A percentile compares a stretch with the other conserved stretches of the same genome.
Conservation (phyloP, 2,113 vertebrate genomes). For the Piaya cayana region DNA sequence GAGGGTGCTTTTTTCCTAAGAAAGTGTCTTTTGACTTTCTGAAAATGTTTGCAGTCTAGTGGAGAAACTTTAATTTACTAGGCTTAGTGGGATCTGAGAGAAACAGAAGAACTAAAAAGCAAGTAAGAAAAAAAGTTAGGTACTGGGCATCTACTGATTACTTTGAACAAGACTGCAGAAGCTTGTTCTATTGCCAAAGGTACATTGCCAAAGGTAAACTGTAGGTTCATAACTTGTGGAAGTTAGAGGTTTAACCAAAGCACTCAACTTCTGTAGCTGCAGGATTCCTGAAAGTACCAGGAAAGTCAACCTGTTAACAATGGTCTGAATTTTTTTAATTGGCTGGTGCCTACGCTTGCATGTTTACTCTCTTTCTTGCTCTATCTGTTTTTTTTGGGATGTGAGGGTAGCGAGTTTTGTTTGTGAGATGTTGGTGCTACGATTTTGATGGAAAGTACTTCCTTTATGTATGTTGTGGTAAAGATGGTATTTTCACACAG, state of each 20-base stretch:
- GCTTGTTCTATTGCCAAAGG: neutral
- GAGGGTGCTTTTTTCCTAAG: neutral
- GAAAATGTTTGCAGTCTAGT: neutral
- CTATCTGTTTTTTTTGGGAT: neutral
- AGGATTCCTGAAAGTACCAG: neutral
- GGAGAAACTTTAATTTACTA: neutral
- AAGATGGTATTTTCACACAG: neutral
- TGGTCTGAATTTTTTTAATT: neutral
- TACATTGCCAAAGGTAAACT: neutral
- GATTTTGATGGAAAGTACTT: neutral
- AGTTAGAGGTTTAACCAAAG: neutral
- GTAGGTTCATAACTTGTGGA: neutral
- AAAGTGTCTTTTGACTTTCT: neutral
- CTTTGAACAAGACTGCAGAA: neutral
- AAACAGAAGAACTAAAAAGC: neutral
- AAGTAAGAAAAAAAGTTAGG: neutral
- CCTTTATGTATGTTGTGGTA: neutral
- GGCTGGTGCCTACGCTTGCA: rapidly evolving
- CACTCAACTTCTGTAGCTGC: neutral
- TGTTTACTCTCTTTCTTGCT: neutral
- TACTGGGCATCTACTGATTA: neutral
- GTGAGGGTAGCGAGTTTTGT: rapidly evolving
- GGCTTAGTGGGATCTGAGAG: neutral
- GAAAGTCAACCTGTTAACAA: neutral
- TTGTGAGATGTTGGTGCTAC: neutral